Conservation (phyloP, 2,113 vertebrate species). For the Geothlypis trichas region DNA sequence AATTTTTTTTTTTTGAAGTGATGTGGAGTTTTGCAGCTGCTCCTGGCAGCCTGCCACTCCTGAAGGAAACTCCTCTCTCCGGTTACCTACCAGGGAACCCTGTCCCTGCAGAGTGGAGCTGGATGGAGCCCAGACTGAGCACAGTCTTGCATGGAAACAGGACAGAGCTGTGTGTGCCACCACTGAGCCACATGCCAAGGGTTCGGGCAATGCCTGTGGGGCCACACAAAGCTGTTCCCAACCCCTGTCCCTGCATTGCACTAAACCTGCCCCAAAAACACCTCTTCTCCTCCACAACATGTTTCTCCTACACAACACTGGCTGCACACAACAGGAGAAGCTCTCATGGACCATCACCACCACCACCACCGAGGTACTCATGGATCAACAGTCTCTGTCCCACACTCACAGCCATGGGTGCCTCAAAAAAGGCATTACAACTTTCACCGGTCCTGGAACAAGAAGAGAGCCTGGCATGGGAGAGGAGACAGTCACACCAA, state of each 20-base stretch:
- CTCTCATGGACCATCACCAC: background rate
- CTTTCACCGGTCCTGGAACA: background rate
- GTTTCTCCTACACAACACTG: background rate
- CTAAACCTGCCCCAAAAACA: background rate
- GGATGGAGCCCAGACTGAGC: background rate
- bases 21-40: constrained; percentile 42
- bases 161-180: background rate
- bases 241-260: fast-evolving
- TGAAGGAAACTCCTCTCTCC: constrained; percentile 52
- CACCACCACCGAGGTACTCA: background rate
- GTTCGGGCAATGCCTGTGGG: fast-evolving
- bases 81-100: constrained; percentile 43
- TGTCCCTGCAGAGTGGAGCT: background rate
- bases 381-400: background rate
- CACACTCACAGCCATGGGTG: fast-evolving
- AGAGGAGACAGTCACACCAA: background rate
- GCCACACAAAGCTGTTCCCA: background rate
- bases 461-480: fast-evolving
- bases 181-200: background rate
- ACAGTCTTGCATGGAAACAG: fast-evolving
- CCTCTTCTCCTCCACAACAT: background rate
- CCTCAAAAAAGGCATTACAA: background rate
- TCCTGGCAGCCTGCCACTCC: constrained; percentile 53
- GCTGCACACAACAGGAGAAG: background rate
- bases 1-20: background rate